Conservation (phyloP, 23 tunicate genomes). For the Trididemnum miniatum region DNA sequence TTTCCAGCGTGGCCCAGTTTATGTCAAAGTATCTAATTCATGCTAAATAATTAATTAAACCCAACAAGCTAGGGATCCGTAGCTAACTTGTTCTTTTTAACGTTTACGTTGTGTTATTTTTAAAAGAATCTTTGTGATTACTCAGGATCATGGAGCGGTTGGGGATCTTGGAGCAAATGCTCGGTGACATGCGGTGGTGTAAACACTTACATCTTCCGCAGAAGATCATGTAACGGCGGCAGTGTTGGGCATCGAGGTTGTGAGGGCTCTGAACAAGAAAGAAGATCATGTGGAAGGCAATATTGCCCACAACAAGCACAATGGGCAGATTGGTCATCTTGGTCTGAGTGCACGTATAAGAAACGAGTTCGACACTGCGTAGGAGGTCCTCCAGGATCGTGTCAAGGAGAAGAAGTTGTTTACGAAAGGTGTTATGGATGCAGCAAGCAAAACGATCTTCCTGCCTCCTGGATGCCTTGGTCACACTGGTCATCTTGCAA, state of each 20-base stretch:
- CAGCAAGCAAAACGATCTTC: neutral
- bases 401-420: slow-evolving; percentile 19
- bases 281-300: slow-evolving; percentile 34
- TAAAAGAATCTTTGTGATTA: too few species aligned
- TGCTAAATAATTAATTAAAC: too few species aligned
- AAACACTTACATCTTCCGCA: slow-evolving; percentile 19
- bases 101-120: too few species aligned
- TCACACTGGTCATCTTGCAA: slow-evolving; percentile 6
- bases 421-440: slow-evolving; percentile 4
- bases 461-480: slow-evolving; percentile 1
- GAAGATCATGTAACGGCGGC: slow-evolving; percentile 28
- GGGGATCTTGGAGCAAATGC: slow-evolving; percentile 67
- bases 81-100: too few species aligned
- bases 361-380: slow-evolving; percentile 31
- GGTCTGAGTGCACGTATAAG: slow-evolving; percentile 57
- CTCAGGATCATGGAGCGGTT: slow-evolving; percentile 45
- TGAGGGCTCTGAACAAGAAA: slow-evolving; percentile 26
- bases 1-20: too few species aligned
- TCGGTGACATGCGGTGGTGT: slow-evolving; percentile 57
- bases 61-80: too few species aligned
- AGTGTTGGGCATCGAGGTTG: slow-evolving; percentile 19
- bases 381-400: slow-evolving; percentile 29
- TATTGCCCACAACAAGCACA: slow-evolving; percentile 38
- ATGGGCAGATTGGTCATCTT: slow-evolving; percentile 45
- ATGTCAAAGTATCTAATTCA: too few species aligned